These are phyloP conservation scores for Helarctos malayanus DNA, from an alignment of 2,797 vertebrate genomes.

Conservation along the genomic window DNA sequence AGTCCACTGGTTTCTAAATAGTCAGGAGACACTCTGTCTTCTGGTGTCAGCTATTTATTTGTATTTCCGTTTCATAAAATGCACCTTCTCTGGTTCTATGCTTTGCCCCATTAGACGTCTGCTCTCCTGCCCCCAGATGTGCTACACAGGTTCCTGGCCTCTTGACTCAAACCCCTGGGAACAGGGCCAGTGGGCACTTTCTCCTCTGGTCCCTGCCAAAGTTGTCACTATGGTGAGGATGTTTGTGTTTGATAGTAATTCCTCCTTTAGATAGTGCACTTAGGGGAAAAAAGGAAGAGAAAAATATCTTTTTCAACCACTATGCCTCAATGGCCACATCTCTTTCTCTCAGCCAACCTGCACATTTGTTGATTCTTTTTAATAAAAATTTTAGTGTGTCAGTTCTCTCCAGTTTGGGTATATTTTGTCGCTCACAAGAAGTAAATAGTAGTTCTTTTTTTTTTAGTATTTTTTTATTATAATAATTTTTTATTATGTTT, in stretches of 20 bases:
- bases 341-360: conserved; percentile 1
- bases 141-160: background rate
- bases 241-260: conserved; percentile 47
- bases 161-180: background rate
- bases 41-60: conserved; percentile 59
- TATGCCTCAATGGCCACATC: background rate
- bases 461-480: too few species aligned
- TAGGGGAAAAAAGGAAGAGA: background rate
- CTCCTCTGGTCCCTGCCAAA: conserved; percentile 49
- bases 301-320: background rate
- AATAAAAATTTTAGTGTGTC: background rate
- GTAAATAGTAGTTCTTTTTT: background rate
- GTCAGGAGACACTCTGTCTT: conserved; percentile 61
- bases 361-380: conserved; percentile 31
- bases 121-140: background rate
- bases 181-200: background rate
- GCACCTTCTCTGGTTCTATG: background rate
- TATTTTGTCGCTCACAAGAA: background rate
- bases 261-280: background rate
- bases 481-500: too few species aligned
- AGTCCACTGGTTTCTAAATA: conserved; percentile 55
- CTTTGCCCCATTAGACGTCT: background rate
- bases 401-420: conserved; percentile 13
- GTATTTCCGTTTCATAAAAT: conserved; percentile 55
- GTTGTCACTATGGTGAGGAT: background rate